phyloP scores from a whole-genome alignment of 2,113 vertebrate species.

The Murina feae region DNA sequence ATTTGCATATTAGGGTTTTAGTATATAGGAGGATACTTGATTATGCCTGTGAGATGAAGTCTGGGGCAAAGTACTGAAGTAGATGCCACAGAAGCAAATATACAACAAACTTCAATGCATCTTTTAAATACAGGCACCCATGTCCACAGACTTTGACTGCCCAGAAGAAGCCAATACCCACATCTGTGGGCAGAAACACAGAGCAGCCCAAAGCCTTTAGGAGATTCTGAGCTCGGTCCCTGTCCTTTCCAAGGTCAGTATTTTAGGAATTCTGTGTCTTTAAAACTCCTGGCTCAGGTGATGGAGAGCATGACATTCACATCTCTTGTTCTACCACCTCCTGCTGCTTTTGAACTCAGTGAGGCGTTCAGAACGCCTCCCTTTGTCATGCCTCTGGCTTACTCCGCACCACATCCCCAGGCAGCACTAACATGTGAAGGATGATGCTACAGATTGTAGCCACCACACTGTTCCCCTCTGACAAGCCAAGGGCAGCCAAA shows the following conservation, averaged over 20 bases:
- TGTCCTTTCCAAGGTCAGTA: conserved; percentile 16
- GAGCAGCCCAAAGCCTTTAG: neutral
- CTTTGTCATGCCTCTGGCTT: conserved; percentile 27
- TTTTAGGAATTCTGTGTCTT: conserved; percentile 45
- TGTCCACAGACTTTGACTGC: neutral
- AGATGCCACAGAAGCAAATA: neutral
- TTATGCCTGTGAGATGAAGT: neutral
- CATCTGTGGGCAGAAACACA: neutral
- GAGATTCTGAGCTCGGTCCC: neutral
- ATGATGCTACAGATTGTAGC: neutral
- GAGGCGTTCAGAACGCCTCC: neutral
- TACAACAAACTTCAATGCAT: neutral
- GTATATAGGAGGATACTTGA: neutral
- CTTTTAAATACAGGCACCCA: neutral
- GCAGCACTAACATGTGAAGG: neutral
- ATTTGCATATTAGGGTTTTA: too few species aligned
- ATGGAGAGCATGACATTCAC: conserved; percentile 55
- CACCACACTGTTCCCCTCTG: neutral
- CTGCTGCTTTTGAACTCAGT: conserved; percentile 27
- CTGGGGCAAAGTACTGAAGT: neutral
- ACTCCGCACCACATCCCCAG: neutral
- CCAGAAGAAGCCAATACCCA: neutral
- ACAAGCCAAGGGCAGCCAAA: conserved; percentile 1
- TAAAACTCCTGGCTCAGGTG: neutral
- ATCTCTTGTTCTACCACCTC: conserved; percentile 39